Percentiles rank a stretch among this genome's conserved stretches.
Evolutionary conservation across 2,113 vertebrate species (phyloP).

Genomic region (Tenebrosternarchus preto): DNA sequence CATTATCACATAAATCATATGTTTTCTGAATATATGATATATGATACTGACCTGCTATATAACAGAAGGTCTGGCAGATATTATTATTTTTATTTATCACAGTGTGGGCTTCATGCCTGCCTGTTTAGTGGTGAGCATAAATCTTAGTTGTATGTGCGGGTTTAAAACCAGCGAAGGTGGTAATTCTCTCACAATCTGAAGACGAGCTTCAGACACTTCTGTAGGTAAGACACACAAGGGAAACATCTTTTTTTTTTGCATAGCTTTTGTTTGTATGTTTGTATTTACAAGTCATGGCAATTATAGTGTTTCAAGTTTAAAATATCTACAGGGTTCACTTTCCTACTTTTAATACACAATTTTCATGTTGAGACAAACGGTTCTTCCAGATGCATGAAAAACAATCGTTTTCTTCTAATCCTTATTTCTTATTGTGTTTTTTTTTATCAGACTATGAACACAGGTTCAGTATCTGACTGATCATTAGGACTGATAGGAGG

Average conservation of each 20-base stretch:
- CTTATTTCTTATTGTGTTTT: not conserved
- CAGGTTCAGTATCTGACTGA: not conserved
- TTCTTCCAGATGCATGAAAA: too few species aligned
- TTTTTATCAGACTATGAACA: not conserved
- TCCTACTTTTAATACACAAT: too few species aligned
- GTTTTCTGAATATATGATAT: constrained; percentile 8
- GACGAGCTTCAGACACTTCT: not conserved
- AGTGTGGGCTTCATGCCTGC: constrained; percentile 32
- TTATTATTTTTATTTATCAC: constrained; percentile 65
- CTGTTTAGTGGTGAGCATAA: constrained; percentile 35
- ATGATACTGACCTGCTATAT: constrained; percentile 16
- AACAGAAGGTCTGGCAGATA: constrained; percentile 41
- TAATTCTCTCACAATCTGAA: constrained; percentile 8
- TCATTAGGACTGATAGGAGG: not conserved
- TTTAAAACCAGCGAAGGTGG: constrained; percentile 60
- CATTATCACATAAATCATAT: constrained; percentile 5
- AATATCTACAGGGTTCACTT: too few species aligned
- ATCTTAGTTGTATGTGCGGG: constrained; percentile 37
- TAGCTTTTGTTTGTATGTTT: too few species aligned
- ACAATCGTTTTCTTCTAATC: not conserved
- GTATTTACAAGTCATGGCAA: too few species aligned
- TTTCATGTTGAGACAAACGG: too few species aligned
- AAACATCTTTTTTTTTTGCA: constrained; percentile 5
- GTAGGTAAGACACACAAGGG: constrained; percentile 23
- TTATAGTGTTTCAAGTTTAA: too few species aligned